These are phyloP conservation scores for Lophura nycthemera DNA, from an alignment of 2,113 vertebrate species.

Conservation along the genomic window DNA sequence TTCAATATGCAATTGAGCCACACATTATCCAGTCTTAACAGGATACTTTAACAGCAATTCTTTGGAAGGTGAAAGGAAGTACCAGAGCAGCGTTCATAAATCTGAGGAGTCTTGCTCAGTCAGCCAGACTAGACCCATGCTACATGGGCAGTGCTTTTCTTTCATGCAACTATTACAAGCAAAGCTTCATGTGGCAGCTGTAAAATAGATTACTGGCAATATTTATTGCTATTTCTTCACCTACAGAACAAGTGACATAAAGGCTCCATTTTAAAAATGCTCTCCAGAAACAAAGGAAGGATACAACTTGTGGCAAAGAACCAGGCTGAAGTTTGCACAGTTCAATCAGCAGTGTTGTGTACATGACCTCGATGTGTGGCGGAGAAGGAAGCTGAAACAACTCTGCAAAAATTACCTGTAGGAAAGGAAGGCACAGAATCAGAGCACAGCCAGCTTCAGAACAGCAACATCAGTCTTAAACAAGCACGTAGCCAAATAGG, in stretches of 20 bases:
- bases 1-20: not conserved
- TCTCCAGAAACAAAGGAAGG: slow-evolving; percentile 74
- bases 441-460: not conserved
- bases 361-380: slow-evolving; percentile 95
- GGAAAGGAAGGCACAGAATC: not conserved
- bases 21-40: not conserved
- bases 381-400: slow-evolving; percentile 91
- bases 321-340: slow-evolving; percentile 98
- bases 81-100: not conserved
- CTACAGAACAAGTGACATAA: not conserved
- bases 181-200: not conserved
- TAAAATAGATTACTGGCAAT: not conserved
- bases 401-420: slow-evolving; percentile 94
- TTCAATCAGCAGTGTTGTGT: slow-evolving; percentile 96
- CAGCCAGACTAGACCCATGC: not conserved
- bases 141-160: not conserved
- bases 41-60: not conserved
- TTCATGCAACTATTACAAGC: not conserved
- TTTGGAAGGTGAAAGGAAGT: not conserved
- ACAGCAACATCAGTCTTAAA: not conserved
- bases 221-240: not conserved
- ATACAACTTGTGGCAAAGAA: slow-evolving; percentile 98
- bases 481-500: not conserved
- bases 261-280: not conserved
- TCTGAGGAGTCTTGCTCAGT: not conserved